phyloP scores from a whole-genome alignment of 2,888 invertebrate genomes.

The Cordilura impudica region DNA sequence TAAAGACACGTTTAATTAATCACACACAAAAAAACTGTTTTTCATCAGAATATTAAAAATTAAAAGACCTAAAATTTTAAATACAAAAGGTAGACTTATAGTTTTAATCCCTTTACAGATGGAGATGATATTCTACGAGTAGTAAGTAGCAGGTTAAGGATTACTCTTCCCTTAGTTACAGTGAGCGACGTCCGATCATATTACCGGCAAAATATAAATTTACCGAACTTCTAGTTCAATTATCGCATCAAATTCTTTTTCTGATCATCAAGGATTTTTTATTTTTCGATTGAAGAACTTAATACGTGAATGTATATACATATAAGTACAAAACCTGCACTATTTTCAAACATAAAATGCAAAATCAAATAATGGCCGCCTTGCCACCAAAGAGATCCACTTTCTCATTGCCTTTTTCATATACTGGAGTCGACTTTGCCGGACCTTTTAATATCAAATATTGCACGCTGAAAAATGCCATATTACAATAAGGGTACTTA shows the following conservation, averaged over 20 bases:
- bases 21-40: background rate
- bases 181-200: background rate
- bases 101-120: background rate
- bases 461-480: background rate
- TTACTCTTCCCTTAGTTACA: background rate
- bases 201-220: background rate
- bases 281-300: slow-evolving; percentile 20
- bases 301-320: slow-evolving; percentile 31
- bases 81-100: background rate
- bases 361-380: slow-evolving; percentile 40
- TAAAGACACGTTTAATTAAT: background rate
- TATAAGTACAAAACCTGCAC: slow-evolving; percentile 39
- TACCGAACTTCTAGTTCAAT: background rate
- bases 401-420: slow-evolving; percentile 31
- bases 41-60: background rate
- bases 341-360: slow-evolving; percentile 30
- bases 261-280: slow-evolving; percentile 10
- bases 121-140: background rate
- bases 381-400: slow-evolving; percentile 33
- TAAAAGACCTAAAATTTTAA: background rate
- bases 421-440: slow-evolving; percentile 37
- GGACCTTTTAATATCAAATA: slow-evolving; percentile 50
- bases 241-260: background rate
- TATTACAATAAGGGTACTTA: slow-evolving; percentile 28
- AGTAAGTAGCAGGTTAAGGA: background rate